Evolutionary conservation across 2,888 invertebrate species (phyloP).

Genomic region (Zygaena filipendulae): DNA sequence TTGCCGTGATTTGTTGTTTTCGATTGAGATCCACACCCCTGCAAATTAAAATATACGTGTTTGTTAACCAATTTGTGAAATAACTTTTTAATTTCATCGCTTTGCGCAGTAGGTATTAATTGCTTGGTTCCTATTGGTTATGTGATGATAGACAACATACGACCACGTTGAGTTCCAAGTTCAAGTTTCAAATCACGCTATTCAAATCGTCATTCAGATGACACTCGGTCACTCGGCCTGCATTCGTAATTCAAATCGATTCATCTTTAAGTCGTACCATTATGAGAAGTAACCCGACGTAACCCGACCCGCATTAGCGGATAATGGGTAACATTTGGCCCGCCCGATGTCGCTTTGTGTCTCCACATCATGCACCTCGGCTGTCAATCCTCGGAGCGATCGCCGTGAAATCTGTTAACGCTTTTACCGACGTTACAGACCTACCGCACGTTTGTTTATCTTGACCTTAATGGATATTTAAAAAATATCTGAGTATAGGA

Average conservation of each 20-base stretch:
- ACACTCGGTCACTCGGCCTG: slow-evolving; percentile 20
- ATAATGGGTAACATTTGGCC: slow-evolving; percentile 38
- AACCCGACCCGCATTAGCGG: slow-evolving; percentile 48
- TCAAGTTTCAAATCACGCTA: no score
- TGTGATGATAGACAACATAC: no score
- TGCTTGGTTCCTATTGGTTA: no score
- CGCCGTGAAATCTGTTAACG: slow-evolving; percentile 22
- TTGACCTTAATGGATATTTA: slow-evolving; percentile 20
- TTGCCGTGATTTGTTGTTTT: no score
- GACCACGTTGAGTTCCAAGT: no score
- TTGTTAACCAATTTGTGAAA: no score
- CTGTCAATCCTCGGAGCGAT: slow-evolving; percentile 34
- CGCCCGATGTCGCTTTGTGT: slow-evolving; percentile 30
- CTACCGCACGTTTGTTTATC: slow-evolving; percentile 33
- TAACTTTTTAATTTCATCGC: no score
- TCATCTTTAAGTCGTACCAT: slow-evolving; percentile 39
- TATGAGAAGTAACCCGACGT: slow-evolving; percentile 37
- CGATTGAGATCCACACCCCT: no score
- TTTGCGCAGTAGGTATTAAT: no score
- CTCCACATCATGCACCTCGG: slow-evolving; percentile 17
- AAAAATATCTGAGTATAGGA: no score
- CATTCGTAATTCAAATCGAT: slow-evolving; percentile 38
- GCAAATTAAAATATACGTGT: no score
- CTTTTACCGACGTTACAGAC: slow-evolving; percentile 23
- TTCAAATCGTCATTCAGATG: no score